Base-by-base conservation (phyloP, 1,140 invertebrate genomes). In the Drosophila lacertosa region DNA sequence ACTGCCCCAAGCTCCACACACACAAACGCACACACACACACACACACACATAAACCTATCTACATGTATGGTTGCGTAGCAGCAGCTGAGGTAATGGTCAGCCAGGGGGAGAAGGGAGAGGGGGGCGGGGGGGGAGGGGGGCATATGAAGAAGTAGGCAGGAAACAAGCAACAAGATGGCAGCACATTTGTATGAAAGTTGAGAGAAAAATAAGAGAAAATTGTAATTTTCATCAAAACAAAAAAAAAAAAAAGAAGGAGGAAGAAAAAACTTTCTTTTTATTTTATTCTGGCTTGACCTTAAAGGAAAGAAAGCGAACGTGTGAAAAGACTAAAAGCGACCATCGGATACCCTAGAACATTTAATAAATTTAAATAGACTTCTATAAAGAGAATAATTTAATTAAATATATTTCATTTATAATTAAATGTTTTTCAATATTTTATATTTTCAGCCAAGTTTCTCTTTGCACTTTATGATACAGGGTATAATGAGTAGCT, bases 151-250 rank as follows among this genome's bases (percentile, higher is more conserved):
- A 48, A 48, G 58, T 11, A 29, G 24, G 58, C 62, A 81, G 68
- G 59, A 76, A 83, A 53, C 45, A 84, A 77, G 81, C 82, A 84
- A 86, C 82, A 84, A 84, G 81, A 86, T 78, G 72, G 81, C 72
- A 86, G 74, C 63, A 66, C 57, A 60, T 77, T 64, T 64, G 63
- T 67, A 88, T 65, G 77, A 74, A 86, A 84, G 81, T 84, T 84
- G 68, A 84, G 81, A 88, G 78, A 82, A 88, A 88, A 82, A 77
- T 82, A 78, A 89, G 75, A 77, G 62, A 65, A 89, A 88, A 88
- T 89, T 89, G 83, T 83, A 88, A 88, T 88, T 88, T 88, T 89
- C 77, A 89, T 89, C 83, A 73, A 67, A 74, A 77, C 42, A 58
- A 75, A 74, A 51, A 67, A 50, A 55, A 70, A 53, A 54, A 44